Evolutionary conservation across 2,797 vertebrate genomes (phyloP).

Genomic region (Podargus strigoides): DNA sequence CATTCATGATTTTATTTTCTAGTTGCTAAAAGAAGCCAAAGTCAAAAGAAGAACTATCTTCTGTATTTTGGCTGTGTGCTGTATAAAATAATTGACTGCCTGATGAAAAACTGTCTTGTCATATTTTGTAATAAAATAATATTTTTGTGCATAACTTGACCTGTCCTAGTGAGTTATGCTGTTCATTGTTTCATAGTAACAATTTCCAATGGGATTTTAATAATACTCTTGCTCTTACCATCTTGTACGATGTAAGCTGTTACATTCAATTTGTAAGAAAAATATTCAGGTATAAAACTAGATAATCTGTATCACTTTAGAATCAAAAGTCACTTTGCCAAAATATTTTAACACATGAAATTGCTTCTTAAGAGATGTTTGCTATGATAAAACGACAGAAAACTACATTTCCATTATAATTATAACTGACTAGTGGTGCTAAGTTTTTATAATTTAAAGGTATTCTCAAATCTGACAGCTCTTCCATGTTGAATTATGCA

Average conservation of each 20-base stretch:
- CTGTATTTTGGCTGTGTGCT: slow-evolving; percentile 24
- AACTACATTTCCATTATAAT: slow-evolving; percentile 82
- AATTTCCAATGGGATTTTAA: slow-evolving; percentile 73
- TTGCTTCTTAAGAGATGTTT: slow-evolving; percentile 81
- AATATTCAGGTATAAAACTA: slow-evolving; percentile 79
- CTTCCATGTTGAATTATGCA: slow-evolving; percentile 82
- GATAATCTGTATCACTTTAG: slow-evolving; percentile 76
- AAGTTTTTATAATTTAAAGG: slow-evolving; percentile 85
- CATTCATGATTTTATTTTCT: neutral
- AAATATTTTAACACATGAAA: slow-evolving; percentile 82
- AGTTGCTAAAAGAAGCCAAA: neutral
- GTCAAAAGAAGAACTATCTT: slow-evolving; percentile 15
- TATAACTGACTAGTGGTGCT: slow-evolving; percentile 78
- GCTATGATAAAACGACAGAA: slow-evolving; percentile 79
- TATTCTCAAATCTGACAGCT: slow-evolving; percentile 82
- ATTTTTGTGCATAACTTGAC: slow-evolving; percentile 66
- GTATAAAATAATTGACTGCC: slow-evolving; percentile 62
- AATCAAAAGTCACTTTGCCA: slow-evolving; percentile 81
- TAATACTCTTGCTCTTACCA: slow-evolving; percentile 58
- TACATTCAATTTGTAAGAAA: slow-evolving; percentile 71
- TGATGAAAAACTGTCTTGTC: slow-evolving; percentile 64
- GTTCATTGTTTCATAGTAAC: slow-evolving; percentile 57
- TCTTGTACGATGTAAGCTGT: slow-evolving; percentile 46
- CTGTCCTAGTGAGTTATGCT: slow-evolving; percentile 64
- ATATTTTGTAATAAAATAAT: slow-evolving; percentile 71